Base-by-base conservation (phyloP, 2,797 vertebrate species). In the Phyllotis vaccarum region DNA sequence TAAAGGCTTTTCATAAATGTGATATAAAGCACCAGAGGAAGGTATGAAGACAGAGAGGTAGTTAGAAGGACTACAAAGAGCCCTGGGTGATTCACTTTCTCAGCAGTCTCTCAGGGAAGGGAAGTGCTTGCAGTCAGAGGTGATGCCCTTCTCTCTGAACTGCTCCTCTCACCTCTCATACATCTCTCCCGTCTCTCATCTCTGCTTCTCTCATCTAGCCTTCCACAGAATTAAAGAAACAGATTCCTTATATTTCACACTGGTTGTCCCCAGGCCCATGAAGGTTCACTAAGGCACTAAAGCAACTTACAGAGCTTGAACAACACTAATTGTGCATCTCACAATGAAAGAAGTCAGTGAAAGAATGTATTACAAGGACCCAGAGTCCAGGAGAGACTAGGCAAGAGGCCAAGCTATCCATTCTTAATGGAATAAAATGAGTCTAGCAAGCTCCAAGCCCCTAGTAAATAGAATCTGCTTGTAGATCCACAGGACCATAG, bases 31-130 rank as follows among this genome's bases (percentile, higher is more conserved):
- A 24, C 37, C 46, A 80, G 54, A 76, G 89, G 43, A 31, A 34
- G 3, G 34, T 3, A 52, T 9, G 40, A 87, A 86, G 9, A 31
- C 17, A 64, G 31, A 62, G 9, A 52, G 58, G 70, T 66, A 43
- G 31, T 81, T 66, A 19, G 74, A 86, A 93, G 66, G 75, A 82
- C 43, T 82, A 11, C 52, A 70, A 93, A 78, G 85, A 66, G 27
- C 31, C 12, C 2, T 16, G 43, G 29, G 17, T 58, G 76, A 72
- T 19, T 58, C 5, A 64, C 6, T 64, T 16, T 37, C 27, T 89
- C 29, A 96, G 43, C 29, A 64, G 72, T 74, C 46, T 60, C 19
- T 31, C 34, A n/a, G 46, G n/a, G 82, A 88, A 89, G n/a, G 70
- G 64, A 37, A 6, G 46, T 27, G 43, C 49, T 89, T n/a, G 54